A percentile compares a stretch with the other conserved stretches of the same genome.
These are phyloP conservation scores for Dinoponera quadriceps DNA, from an alignment of 1,140 invertebrate species.

Conservation along the genomic window DNA sequence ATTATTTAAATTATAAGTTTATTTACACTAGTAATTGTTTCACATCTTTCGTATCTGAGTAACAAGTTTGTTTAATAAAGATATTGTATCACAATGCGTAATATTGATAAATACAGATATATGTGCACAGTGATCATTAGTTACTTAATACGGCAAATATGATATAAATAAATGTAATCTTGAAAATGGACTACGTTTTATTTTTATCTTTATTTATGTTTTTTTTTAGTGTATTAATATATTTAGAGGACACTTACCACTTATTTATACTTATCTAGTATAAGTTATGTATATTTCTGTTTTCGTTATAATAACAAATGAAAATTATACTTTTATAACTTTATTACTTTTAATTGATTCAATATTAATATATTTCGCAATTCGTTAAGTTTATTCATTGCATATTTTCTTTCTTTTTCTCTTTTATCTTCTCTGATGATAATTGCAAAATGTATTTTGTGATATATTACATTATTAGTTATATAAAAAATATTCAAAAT, in stretches of 20 bases:
- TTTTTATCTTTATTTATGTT: conserved; percentile 60
- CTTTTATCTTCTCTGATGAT: neutral
- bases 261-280: neutral
- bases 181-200: conserved; percentile 62
- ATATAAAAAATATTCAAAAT: neutral
- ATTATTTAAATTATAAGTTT: conserved; percentile 49
- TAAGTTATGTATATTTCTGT: conserved; percentile 2
- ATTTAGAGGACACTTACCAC: neutral
- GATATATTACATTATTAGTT: neutral
- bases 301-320: conserved; percentile 10
- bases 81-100: conserved; percentile 61
- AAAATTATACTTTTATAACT: neutral
- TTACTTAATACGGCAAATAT: conserved; percentile 53
- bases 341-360: too few species aligned
- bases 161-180: conserved; percentile 61
- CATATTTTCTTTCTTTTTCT: neutral
- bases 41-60: conserved; percentile 41
- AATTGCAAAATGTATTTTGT: neutral
- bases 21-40: conserved; percentile 47
- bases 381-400: neutral
- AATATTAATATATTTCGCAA: conserved; percentile 11
- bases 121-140: conserved; percentile 62
- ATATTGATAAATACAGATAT: conserved; percentile 63
- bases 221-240: conserved; percentile 15
- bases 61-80: conserved; percentile 48